A percentile compares a stretch with the other conserved stretches of the same genome.
Conservation (phyloP, 2,113 vertebrate species). For the Pyrgilauda ruficollis region DNA sequence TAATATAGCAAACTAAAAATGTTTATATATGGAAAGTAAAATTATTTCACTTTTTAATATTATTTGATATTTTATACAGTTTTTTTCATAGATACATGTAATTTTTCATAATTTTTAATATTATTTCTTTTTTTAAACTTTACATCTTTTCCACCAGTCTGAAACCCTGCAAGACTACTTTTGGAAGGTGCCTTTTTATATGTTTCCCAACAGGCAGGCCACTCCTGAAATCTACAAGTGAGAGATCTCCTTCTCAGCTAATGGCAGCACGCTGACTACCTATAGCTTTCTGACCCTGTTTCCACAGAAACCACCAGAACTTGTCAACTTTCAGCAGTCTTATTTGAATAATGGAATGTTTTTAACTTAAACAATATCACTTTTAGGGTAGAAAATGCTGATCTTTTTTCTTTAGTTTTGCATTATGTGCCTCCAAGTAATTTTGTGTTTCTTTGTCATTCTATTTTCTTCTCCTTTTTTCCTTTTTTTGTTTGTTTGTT, state of each 20-base stretch:
- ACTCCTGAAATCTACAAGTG: constrained; percentile 15
- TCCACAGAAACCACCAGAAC: constrained; percentile 57
- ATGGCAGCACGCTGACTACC: not conserved
- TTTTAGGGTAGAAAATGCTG: constrained; percentile 9
- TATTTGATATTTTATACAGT: not conserved
- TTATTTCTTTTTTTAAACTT: not conserved
- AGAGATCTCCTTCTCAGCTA: constrained; percentile 11
- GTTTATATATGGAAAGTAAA: not conserved
- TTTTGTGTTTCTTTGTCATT: not conserved
- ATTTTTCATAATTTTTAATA: not conserved
- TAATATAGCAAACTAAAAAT: not conserved
- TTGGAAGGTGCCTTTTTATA: not conserved
- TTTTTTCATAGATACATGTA: not conserved
- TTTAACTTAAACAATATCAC: constrained; percentile 16
- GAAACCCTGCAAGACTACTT: not conserved
- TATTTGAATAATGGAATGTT: constrained; percentile 48
- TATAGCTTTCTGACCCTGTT: constrained; percentile 53
- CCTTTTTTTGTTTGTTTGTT: not conserved
- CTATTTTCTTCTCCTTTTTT: not conserved
- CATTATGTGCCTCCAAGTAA: not conserved
- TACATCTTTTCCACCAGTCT: not conserved
- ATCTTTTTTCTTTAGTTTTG: constrained; percentile 5
- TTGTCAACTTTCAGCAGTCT: not conserved
- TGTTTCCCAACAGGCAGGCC: constrained; percentile 30
- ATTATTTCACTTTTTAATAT: not conserved